Evolutionary conservation across 2,113 vertebrate species (phyloP), one percentile per base, ranked within the genome.

Genomic region (Halichoeres trimaculatus): DNA sequence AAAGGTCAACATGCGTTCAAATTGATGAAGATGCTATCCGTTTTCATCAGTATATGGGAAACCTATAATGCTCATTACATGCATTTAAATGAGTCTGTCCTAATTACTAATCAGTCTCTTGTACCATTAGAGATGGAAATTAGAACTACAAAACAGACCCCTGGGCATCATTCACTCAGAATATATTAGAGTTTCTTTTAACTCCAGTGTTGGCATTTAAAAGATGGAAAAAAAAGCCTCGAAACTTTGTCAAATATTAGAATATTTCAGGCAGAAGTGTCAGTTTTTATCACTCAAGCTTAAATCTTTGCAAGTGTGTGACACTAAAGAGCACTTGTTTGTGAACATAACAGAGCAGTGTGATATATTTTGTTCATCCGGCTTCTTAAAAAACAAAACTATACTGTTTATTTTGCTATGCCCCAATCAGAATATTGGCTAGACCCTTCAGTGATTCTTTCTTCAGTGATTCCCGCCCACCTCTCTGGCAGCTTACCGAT

Each of bases 401-500:
- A 81, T 84, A 87, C 81, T 86, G 82, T 91, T 89, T 91, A 87
- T 89, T 90, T 91, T 82, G 78, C 86, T 81, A 78, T 89, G 86
- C 83, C 90, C 87, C 85, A 89, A 87, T 89, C 90, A 88, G 86
- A 90, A 90, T 89, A 92, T 93, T 93, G 88, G 90, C 91, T 92
- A 86, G 91, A 91, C 91, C 83, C 76, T 84, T 90, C 87, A 89
- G 90, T 91, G 90, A 90, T 91, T 91, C 90, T 91, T 91, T 91
- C 89, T 90, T 88, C 81, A 87, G 87, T 88, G 86, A 92, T 91
- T 91, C 91, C 90, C 94, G 87, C 94, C 93, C 93, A 93, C 93
- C 89, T 89, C 93, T 93, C 91, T 93, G 89, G 93, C 92, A 92
- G 93, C 93, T 93, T 91, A 93, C 85, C 87, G 91, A 94, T 95